These are phyloP conservation scores for Apogon hyalosoma DNA, from an alignment of 2,797 vertebrate species.

Conservation along the genomic window DNA sequence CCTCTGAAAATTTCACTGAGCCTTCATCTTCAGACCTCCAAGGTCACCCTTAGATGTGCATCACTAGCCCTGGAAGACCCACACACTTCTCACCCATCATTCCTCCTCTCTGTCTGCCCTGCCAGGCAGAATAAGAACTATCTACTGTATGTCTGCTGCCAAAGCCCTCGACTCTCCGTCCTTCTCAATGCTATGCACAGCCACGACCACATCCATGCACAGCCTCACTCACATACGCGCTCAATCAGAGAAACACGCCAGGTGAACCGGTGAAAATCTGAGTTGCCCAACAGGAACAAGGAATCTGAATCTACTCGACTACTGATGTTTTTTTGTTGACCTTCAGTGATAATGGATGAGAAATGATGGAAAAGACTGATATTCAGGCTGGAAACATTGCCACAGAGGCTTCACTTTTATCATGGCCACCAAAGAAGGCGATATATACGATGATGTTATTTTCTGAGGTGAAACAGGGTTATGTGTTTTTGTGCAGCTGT, in stretches of 20 bases:
- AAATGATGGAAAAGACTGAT: constrained; percentile 71
- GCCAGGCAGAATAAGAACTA: constrained; percentile 51
- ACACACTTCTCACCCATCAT: constrained; percentile 67
- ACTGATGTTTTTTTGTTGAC: constrained; percentile 67
- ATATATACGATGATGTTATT: constrained; percentile 16
- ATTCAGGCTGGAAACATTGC: constrained; percentile 42
- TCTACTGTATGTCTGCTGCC: constrained; percentile 56
- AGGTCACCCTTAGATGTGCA: constrained; percentile 79
- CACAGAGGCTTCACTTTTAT: constrained; percentile 40
- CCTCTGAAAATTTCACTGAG: constrained; percentile 70
- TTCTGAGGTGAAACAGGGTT: constrained; percentile 17
- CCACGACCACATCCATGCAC: constrained; percentile 32
- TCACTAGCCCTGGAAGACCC: constrained; percentile 66
- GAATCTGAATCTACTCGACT: constrained; percentile 61
- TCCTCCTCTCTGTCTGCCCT: constrained; percentile 61
- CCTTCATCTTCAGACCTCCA: constrained; percentile 70
- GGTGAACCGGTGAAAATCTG: constrained; percentile 66
- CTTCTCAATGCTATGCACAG: constrained; percentile 50
- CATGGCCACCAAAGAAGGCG: constrained; percentile 20
- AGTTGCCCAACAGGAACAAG: constrained; percentile 65
- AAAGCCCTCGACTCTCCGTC: constrained; percentile 50
- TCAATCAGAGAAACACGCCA: constrained; percentile 45
- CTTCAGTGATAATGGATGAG: constrained; percentile 74
- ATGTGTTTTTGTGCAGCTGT: constrained; percentile 13
- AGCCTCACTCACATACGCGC: constrained; percentile 7